Conservation (phyloP, 2,888 invertebrate species). For the Pristionchus arcanus region DNA sequence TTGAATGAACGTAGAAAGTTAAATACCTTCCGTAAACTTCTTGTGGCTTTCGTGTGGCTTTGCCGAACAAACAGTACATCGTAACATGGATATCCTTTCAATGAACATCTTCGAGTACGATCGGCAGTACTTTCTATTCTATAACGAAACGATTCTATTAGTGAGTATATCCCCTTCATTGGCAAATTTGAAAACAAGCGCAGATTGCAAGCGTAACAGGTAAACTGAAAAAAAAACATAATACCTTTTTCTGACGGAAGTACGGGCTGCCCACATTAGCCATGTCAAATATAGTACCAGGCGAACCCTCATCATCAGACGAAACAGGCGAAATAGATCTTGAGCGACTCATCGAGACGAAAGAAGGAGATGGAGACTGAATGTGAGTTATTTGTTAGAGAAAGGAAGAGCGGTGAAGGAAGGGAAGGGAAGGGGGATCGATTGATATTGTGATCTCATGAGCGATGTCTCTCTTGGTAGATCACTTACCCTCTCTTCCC, state of each 20-base stretch:
- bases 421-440: not conserved
- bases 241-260: too few species aligned
- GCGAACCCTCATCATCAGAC: not conserved
- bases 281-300: not conserved
- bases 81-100: not conserved
- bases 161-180: too few species aligned
- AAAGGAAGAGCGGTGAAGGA: not conserved
- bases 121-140: not conserved
- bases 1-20: too few species aligned
- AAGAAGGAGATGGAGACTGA: not conserved
- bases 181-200: too few species aligned
- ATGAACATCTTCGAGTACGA: not conserved
- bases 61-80: too few species aligned
- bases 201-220: too few species aligned
- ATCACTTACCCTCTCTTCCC: not conserved
- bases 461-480: not conserved
- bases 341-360: not conserved
- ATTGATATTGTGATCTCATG: not conserved
- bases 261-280: too few species aligned
- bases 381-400: not conserved
- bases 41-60: too few species aligned
- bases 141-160: not conserved
- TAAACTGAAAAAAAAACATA: too few species aligned
- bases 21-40: too few species aligned
- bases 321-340: not conserved